Evolutionary conservation across 2,113 vertebrate species (phyloP).

Genomic region (Malurus cyaneus): DNA sequence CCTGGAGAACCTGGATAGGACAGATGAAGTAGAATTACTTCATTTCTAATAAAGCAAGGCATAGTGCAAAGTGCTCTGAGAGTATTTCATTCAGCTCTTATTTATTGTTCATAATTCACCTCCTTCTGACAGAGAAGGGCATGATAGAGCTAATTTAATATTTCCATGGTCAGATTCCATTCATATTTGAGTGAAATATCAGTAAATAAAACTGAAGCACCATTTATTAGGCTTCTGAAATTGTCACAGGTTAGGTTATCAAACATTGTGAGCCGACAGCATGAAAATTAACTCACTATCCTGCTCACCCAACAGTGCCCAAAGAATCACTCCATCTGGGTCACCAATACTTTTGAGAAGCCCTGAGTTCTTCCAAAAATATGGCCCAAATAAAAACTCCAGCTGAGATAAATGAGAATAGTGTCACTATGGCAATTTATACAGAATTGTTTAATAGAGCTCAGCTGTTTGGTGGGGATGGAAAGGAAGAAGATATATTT

Average conservation of each 20-base stretch:
- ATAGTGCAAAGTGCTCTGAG: background rate
- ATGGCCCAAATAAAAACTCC: background rate
- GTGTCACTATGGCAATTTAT: background rate
- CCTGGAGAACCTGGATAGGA: background rate
- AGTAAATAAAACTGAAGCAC: conserved; percentile 69
- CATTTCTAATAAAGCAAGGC: conserved; percentile 26
- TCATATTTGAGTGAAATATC: conserved; percentile 71
- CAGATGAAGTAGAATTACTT: conserved; percentile 40
- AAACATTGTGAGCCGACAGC: conserved; percentile 8
- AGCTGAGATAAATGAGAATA: background rate
- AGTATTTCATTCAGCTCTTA: conserved; percentile 12
- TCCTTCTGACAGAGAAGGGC: conserved; percentile 62
- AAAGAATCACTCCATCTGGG: conserved; percentile 11
- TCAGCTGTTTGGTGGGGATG: background rate
- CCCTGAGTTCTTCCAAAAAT: background rate
- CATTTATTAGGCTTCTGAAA: conserved; percentile 67
- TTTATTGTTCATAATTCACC: conserved; percentile 57
- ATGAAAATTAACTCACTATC: conserved; percentile 62
- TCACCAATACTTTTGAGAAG: background rate
- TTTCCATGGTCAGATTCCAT: conserved; percentile 56
- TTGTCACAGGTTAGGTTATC: conserved; percentile 70
- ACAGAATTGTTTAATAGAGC: background rate
- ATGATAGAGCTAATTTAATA: conserved; percentile 60
- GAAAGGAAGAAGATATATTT: background rate
- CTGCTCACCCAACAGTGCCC: conserved; percentile 10